A percentile compares a stretch with the other conserved stretches of the same genome.
Evolutionary conservation across 2,888 invertebrate species (phyloP).

Genomic region (Dione vanillae): DNA sequence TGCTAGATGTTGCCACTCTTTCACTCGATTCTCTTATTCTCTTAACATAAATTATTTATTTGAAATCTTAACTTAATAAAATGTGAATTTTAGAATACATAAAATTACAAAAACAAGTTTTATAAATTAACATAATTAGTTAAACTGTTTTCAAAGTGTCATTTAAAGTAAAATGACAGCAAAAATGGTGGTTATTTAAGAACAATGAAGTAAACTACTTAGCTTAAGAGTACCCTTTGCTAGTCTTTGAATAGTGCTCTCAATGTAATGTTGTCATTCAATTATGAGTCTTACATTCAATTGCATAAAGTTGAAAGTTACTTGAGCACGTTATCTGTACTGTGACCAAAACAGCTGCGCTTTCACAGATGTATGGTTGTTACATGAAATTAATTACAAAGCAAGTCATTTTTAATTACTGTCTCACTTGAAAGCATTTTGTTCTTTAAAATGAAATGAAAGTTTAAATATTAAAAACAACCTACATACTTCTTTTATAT

Average conservation of each 20-base stretch:
- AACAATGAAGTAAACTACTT: neutral
- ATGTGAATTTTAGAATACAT: neutral
- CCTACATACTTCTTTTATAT: neutral
- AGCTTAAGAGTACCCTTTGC: neutral
- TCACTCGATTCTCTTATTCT: too few species aligned
- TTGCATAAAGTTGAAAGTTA: neutral
- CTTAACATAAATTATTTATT: too few species aligned
- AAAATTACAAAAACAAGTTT: neutral
- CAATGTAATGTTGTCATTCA: neutral
- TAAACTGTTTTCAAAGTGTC: neutral
- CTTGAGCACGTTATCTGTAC: neutral
- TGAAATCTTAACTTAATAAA: too few species aligned
- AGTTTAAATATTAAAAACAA: neutral
- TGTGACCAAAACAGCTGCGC: constrained; percentile 18
- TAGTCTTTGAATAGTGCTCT: neutral
- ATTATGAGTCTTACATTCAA: neutral
- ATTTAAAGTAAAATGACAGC: neutral
- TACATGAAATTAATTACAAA: constrained; percentile 19
- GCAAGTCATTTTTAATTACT: constrained; percentile 9
- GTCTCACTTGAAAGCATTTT: neutral
- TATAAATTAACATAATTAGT: neutral
- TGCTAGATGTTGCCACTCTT: too few species aligned
- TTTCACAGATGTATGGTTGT: constrained; percentile 3
- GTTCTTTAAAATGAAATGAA: neutral
- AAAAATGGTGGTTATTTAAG: neutral